Evolutionary conservation across 2,888 invertebrate genomes (phyloP).

Genomic region (Eilema sororculum): DNA sequence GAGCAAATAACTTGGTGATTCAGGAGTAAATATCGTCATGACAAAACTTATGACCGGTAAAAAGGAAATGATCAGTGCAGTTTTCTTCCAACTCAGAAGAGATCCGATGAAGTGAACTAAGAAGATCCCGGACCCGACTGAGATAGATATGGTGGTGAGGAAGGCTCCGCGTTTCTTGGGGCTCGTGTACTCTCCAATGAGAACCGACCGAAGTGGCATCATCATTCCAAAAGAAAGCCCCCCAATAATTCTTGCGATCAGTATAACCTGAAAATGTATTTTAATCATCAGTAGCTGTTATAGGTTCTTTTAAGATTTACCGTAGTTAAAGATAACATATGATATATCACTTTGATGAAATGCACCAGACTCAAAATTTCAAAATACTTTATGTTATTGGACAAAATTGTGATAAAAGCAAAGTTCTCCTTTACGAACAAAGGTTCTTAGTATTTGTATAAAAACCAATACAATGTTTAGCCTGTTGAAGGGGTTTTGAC

Average conservation of each 20-base stretch:
- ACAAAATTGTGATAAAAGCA: no score
- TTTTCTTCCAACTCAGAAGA: conserved; percentile 83
- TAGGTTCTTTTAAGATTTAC: not conserved
- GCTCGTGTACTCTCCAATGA: conserved; percentile 84
- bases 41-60: conserved; percentile 78
- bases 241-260: conserved; percentile 66
- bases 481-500: not conserved
- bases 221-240: conserved; percentile 83
- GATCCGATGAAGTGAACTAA: conserved; percentile 88
- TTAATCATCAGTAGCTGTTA: not conserved
- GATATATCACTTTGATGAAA: not conserved
- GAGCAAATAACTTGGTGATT: conserved; percentile 89
- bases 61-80: conserved; percentile 79
- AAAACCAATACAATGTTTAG: not conserved
- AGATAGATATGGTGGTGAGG: conserved; percentile 85
- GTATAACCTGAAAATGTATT: conserved; percentile 58
- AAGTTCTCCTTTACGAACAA: no score
- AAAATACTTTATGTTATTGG: no score
- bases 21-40: conserved; percentile 78
- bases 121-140: conserved; percentile 87
- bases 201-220: conserved; percentile 77
- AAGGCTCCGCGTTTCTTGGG: conserved; percentile 87
- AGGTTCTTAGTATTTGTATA: not conserved
- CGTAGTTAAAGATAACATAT: not conserved
- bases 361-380: no score